Conservation (phyloP, 2,888 invertebrate species). For the Baronia brevicornis region DNA sequence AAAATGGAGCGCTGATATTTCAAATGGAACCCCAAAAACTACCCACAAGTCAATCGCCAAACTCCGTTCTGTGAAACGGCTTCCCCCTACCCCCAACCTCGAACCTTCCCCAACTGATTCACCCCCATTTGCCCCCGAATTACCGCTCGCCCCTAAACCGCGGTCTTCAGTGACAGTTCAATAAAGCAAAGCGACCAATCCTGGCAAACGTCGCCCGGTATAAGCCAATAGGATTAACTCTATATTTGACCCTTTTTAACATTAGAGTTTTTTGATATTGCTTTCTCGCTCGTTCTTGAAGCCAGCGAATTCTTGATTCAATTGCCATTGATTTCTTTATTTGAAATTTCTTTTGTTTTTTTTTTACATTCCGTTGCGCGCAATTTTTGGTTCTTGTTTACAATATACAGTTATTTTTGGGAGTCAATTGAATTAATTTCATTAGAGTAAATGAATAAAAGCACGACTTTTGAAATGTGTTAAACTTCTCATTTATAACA, state of each 20-base stretch:
- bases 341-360: slow-evolving; percentile 54
- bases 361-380: slow-evolving; percentile 52
- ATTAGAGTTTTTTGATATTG: slow-evolving; percentile 19
- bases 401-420: slow-evolving; percentile 21
- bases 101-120: slow-evolving; percentile 26
- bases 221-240: slow-evolving; percentile 76
- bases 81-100: slow-evolving; percentile 32
- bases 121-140: slow-evolving; percentile 59
- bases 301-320: slow-evolving; percentile 69
- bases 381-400: slow-evolving; percentile 25
- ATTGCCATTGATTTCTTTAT: slow-evolving; percentile 70
- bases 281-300: slow-evolving; percentile 46
- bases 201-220: slow-evolving; percentile 71
- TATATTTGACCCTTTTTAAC: slow-evolving; percentile 41
- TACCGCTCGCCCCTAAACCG: slow-evolving; percentile 68
- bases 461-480: too few species aligned
- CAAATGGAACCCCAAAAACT: slow-evolving; percentile 66
- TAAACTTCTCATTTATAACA: too few species aligned
- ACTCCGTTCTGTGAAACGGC: slow-evolving; percentile 61
- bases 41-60: slow-evolving; percentile 75
- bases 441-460: too few species aligned
- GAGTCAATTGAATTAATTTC: slow-evolving; percentile 4
- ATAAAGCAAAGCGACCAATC: slow-evolving; percentile 73
- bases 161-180: slow-evolving; percentile 74
- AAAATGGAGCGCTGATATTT: slow-evolving; percentile 28